Evolutionary conservation across 2,888 invertebrate genomes (phyloP).

Genomic region (Cetonia aurata): DNA sequence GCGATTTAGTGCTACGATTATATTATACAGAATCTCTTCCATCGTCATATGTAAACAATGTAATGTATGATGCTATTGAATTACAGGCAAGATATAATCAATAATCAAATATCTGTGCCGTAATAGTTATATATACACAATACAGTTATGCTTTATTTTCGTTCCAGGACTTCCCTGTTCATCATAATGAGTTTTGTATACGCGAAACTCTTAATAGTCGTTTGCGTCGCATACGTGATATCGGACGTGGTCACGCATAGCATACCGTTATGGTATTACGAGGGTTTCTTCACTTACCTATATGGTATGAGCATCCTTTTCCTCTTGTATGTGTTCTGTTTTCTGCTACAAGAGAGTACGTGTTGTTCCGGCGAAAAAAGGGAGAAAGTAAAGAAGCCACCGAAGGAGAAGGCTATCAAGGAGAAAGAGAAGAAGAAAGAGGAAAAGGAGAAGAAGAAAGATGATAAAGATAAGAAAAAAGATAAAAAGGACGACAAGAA

Average conservation of each 20-base stretch:
- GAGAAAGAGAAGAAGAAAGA: slow-evolving; percentile 68
- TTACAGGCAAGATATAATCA: not conserved
- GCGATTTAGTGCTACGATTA: not conserved
- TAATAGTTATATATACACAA: not conserved
- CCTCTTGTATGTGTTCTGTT: slow-evolving; percentile 94
- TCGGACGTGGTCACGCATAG: slow-evolving; percentile 95
- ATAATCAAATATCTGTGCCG: not conserved
- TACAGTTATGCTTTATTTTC: slow-evolving; percentile 43
- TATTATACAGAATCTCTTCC: not conserved
- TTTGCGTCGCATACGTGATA: slow-evolving; percentile 94
- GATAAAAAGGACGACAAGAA: slow-evolving; percentile 71
- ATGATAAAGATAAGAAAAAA: slow-evolving; percentile 70
- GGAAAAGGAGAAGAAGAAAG: slow-evolving; percentile 69
- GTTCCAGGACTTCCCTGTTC: slow-evolving; percentile 90
- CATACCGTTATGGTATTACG: slow-evolving; percentile 92
- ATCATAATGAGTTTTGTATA: slow-evolving; percentile 97
- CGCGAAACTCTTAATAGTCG: slow-evolving; percentile 92
- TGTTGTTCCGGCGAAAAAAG: slow-evolving; percentile 80
- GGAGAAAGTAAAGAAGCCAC: slow-evolving; percentile 68
- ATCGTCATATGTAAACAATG: not conserved
- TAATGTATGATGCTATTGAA: not conserved
- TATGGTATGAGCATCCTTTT: slow-evolving; percentile 94
- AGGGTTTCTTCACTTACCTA: slow-evolving; percentile 95
- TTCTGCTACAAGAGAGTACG: slow-evolving; percentile 90
- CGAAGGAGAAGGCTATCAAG: slow-evolving; percentile 59